Percentiles rank a stretch among this genome's conserved stretches.
These are phyloP conservation scores for Grus americana DNA, from an alignment of 2,113 vertebrate genomes.

Conservation along the genomic window DNA sequence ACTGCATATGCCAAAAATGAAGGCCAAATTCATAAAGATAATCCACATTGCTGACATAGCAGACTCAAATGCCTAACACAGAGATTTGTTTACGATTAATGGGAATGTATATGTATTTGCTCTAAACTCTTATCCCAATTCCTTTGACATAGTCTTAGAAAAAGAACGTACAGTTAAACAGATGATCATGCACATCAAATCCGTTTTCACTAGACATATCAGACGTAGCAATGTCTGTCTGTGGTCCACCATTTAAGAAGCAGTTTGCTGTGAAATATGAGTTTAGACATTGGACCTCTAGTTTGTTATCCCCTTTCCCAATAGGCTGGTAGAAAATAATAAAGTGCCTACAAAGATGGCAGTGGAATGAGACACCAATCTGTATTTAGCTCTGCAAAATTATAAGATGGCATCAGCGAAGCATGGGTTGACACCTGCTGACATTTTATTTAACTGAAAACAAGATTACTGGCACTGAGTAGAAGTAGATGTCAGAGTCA, in stretches of 20 bases:
- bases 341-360: background rate
- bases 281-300: background rate
- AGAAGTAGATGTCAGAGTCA: background rate
- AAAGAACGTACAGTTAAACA: background rate
- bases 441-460: background rate
- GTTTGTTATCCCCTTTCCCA: background rate
- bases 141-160: background rate
- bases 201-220: background rate
- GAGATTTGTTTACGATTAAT: background rate
- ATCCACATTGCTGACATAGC: background rate
- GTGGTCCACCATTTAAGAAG: background rate
- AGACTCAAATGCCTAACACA: background rate
- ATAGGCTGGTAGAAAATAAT: background rate
- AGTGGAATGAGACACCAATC: background rate
- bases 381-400: background rate
- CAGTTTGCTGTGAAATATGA: background rate
- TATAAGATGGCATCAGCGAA: background rate
- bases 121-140: background rate
- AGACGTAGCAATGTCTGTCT: background rate
- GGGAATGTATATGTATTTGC: background rate
- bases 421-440: background rate
- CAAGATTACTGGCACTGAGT: background rate
- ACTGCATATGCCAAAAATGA: background rate
- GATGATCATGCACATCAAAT: background rate
- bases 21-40: background rate